A percentile compares a stretch with the other conserved stretches of the same genome.
phyloP scores from a whole-genome alignment of 2,888 invertebrate species.

The Caenorhabditis sp. region DNA sequence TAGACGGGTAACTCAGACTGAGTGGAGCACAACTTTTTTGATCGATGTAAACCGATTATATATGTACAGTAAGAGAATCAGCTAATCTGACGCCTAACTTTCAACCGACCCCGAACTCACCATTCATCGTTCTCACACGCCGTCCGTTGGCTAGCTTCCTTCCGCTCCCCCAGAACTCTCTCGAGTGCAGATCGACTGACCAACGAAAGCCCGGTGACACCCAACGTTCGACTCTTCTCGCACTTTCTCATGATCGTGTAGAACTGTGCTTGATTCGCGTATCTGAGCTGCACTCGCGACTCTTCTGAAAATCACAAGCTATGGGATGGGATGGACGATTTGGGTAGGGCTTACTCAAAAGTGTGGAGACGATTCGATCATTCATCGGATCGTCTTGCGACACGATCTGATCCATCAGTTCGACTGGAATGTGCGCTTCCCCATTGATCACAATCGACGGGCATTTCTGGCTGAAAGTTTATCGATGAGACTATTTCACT shows the following conservation, averaged over 20 bases:
- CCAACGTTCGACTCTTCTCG: slow-evolving; percentile 11
- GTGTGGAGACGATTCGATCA: too few relatives aligned
- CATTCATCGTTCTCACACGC: slow-evolving; percentile 25
- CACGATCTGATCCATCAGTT: slow-evolving; percentile 11
- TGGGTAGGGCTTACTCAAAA: too few relatives aligned
- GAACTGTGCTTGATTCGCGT: not conserved
- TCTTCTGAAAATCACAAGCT: too few relatives aligned
- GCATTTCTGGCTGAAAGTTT: slow-evolving; percentile 22
- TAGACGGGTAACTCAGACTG: too few relatives aligned
- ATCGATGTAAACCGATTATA: too few relatives aligned
- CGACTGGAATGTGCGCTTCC: slow-evolving; percentile 37
- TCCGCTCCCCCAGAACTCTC: slow-evolving; percentile 30
- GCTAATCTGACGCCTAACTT: too few relatives aligned
- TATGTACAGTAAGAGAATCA: too few relatives aligned
- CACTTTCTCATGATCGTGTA: not conserved
- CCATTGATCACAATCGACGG: slow-evolving; percentile 31
- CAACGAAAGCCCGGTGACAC: not conserved
- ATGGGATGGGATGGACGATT: too few relatives aligned
- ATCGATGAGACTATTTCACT: too few relatives aligned
- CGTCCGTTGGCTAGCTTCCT: slow-evolving; percentile 13
- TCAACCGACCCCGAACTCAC: slow-evolving; percentile 5
- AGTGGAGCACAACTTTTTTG: too few relatives aligned
- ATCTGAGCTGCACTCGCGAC: not conserved
- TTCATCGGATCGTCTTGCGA: not conserved
- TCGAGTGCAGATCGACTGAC: slow-evolving; percentile 36